A percentile compares a stretch with the other conserved stretches of the same genome.
Evolutionary conservation across 2,113 vertebrate species (phyloP).

Genomic region (Natator depressus): DNA sequence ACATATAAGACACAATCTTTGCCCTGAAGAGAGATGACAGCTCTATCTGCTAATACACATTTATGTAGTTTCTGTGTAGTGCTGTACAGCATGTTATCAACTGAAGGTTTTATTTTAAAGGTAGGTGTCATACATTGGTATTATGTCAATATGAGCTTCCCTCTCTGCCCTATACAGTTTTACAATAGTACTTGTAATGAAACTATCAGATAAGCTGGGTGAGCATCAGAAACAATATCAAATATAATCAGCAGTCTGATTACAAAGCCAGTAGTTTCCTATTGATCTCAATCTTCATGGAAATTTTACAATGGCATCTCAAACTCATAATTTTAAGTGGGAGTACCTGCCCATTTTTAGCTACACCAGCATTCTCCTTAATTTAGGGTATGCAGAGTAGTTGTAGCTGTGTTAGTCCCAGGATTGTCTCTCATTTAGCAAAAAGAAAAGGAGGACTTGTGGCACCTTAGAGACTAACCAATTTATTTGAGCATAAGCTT

Average conservation of each 20-base stretch:
- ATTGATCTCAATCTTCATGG: not conserved
- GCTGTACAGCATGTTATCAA: not conserved
- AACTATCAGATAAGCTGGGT: accelerated
- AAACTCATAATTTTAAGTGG: not conserved
- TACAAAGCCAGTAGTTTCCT: not conserved
- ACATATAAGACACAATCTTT: not conserved
- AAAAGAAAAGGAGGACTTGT: too few species aligned
- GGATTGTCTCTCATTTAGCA: accelerated
- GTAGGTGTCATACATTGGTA: not conserved
- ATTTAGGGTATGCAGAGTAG: not conserved
- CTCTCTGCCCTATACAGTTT: not conserved
- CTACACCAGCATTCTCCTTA: not conserved
- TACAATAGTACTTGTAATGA: not conserved
- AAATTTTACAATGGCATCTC: not conserved
- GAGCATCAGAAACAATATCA: not conserved
- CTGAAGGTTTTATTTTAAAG: not conserved
- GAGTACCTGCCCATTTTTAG: not conserved
- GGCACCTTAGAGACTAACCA: too few species aligned
- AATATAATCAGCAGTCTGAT: not conserved
- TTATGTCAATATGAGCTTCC: not conserved
- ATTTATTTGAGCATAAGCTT: too few species aligned
- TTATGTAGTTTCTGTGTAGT: not conserved
- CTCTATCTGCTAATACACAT: not conserved
- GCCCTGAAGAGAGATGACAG: not conserved
- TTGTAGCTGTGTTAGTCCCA: not conserved